Percentiles rank a stretch among this genome's conserved stretches.
phyloP scores from a whole-genome alignment of 2,888 invertebrate species.

The Cryptops parisi region DNA sequence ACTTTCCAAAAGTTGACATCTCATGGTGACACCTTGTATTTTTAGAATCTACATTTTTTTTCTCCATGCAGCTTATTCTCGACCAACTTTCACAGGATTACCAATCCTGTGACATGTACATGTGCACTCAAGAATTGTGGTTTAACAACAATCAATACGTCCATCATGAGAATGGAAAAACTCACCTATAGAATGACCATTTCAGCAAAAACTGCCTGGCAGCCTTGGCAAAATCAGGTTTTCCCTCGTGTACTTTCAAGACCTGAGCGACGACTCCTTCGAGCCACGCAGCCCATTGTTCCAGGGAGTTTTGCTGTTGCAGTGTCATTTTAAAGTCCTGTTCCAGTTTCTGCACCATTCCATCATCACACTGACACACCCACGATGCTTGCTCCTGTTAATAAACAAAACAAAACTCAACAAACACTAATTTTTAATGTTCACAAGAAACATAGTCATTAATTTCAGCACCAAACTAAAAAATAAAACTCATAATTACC shows the following conservation, averaged over 20 bases:
- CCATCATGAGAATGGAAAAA: too few species aligned
- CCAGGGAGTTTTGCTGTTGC: slow-evolving; percentile 70
- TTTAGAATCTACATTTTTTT: too few species aligned
- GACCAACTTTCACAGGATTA: too few species aligned
- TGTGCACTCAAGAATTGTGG: too few species aligned
- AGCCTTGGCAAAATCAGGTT: slow-evolving; percentile 57
- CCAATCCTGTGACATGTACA: too few species aligned
- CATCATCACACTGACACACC: slow-evolving; percentile 91
- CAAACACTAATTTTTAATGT: too few species aligned
- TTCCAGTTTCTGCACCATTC: slow-evolving; percentile 68
- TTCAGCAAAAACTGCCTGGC: slow-evolving; percentile 88
- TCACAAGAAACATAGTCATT: too few species aligned
- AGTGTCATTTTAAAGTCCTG: slow-evolving; percentile 79
- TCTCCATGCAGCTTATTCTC: too few species aligned
- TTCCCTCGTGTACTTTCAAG: slow-evolving; percentile 70
- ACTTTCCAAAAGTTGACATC: too few species aligned
- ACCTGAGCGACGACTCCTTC: slow-evolving; percentile 83
- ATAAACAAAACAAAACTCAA: slow-evolving; percentile 4
- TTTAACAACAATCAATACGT: too few species aligned
- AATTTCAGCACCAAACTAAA: too few species aligned
- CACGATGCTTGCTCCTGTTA: slow-evolving; percentile 61
- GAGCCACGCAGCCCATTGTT: slow-evolving; percentile 97
- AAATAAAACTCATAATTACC: slow-evolving; percentile 32
- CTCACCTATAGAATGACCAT: slow-evolving; percentile 92
- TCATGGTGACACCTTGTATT: too few species aligned